Evolutionary conservation across 2,797 vertebrate genomes (phyloP).

Genomic region (Schizopygopsis pylzovi): DNA sequence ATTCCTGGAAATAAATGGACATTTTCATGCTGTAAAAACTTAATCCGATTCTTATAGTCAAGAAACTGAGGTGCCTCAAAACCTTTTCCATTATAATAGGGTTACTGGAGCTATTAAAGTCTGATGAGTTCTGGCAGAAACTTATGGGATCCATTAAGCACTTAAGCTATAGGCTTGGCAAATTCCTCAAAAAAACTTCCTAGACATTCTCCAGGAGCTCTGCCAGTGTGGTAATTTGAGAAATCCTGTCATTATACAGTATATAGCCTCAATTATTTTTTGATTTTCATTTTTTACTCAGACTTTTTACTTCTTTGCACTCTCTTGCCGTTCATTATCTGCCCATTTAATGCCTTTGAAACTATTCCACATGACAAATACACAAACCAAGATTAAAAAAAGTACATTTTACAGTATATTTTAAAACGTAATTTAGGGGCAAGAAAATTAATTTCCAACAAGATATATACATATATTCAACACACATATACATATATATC

Average conservation of each 20-base stretch:
- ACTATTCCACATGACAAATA: background rate
- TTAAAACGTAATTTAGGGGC: background rate
- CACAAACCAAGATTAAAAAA: background rate
- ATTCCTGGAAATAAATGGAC: background rate
- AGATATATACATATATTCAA: background rate
- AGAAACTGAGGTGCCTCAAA: background rate
- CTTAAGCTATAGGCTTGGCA: background rate
- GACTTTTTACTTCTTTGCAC: background rate
- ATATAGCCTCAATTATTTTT: background rate
- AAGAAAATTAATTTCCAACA: background rate
- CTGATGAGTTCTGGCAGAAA: background rate
- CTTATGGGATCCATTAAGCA: constrained; percentile 21
- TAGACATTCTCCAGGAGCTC: background rate
- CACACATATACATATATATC: too few relatives aligned
- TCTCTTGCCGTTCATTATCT: background rate
- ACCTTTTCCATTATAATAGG: background rate
- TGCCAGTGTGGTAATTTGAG: constrained; percentile 8
- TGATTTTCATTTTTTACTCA: background rate
- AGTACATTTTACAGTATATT: too few relatives aligned
- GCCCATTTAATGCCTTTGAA: background rate
- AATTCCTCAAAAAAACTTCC: background rate
- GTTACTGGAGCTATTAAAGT: constrained; percentile 6
- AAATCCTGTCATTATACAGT: background rate
- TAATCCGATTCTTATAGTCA: background rate
- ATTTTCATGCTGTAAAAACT: background rate